Base-by-base conservation (phyloP, 2,113 vertebrate genomes). In the Scomber japonicus region DNA sequence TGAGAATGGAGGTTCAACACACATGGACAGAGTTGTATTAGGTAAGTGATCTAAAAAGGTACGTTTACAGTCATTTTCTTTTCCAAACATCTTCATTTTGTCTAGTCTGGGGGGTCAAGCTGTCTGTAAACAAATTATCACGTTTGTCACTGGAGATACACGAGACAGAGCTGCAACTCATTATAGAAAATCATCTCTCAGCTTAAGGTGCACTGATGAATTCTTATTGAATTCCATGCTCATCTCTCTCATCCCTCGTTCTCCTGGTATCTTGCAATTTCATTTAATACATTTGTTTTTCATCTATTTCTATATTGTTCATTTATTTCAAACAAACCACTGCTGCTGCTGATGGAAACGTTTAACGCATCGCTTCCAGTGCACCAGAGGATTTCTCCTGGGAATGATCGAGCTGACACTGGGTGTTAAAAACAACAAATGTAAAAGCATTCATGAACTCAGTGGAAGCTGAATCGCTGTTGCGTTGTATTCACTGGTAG, bases 351-450 rank as follows among this genome's bases (percentile, higher is more conserved):
- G 84, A 71, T 76, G 83, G 70, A 82, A 72, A 70, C 12, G 13
- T 81, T 92, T 85, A 88, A 81, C 27, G 56, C 71, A 83, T 85
- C 65, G 57, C 85, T 85, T 83, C 79, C 70, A 73, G 77, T 31
- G 21, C 21, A 17, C 51, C 48, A 13, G 35, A 64, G 48, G 48
- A 75, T 78, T 78, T 67, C 84, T 82, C 75, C 27, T 45, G 78
- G 80, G 78, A 86, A 67, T 31, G 80, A 86, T 53, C 2, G 64
- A 66, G 54, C 68, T 40, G 66, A 64, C 64, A 24, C 72, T 1
- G 64, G 45, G 46, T 63, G 61, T 71, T 85, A 63, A 83, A 78
- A 85, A 71, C 64, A 87, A 70, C 62, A 76, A 66, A 81, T 76
- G 55, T 30, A 70, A 67, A 67, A 49, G 71, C 11, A 48, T 76